Evolutionary conservation across 1,140 invertebrate species (phyloP).

Genomic region (Megalopta genalis): DNA sequence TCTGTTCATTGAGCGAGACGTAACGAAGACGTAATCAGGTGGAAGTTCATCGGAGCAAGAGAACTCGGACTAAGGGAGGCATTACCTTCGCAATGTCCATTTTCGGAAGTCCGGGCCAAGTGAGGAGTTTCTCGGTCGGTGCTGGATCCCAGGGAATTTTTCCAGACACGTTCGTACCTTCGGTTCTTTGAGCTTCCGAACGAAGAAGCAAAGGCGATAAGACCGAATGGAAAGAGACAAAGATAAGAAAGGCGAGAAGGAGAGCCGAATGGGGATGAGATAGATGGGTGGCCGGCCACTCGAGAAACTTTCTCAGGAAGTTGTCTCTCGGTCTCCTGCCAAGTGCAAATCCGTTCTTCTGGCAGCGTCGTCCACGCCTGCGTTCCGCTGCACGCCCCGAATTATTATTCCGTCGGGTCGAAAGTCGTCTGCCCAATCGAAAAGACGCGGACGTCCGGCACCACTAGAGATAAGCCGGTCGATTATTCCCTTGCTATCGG

Average conservation of each 20-base stretch:
- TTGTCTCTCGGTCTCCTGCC: constrained; percentile 54
- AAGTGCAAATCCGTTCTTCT: constrained; percentile 61
- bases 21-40: constrained; percentile 12
- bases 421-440: constrained; percentile 23
- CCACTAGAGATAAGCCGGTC: constrained; percentile 2
- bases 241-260: constrained; percentile 12
- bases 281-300: constrained; percentile 45
- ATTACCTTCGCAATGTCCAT: constrained; percentile 22
- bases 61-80: not conserved
- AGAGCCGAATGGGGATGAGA: constrained; percentile 29
- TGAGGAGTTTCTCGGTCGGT: not conserved
- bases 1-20: no score
- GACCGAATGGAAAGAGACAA: constrained; percentile 19
- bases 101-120: constrained; percentile 14
- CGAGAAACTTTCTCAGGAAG: constrained; percentile 57
- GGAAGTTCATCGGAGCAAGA: not conserved
- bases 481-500: constrained; percentile 5
- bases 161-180: constrained; percentile 59
- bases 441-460: not conserved
- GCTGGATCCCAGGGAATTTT: constrained; percentile 41
- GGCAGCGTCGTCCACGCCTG: constrained; percentile 14
- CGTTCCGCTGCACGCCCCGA: constrained; percentile 36
- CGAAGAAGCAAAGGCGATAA: constrained; percentile 13
- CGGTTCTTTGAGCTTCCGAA: constrained; percentile 55
- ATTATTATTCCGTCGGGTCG: constrained; percentile 57